Evolutionary conservation across 2,888 invertebrate genomes (phyloP).

Genomic region (Pedicia rivosa): DNA sequence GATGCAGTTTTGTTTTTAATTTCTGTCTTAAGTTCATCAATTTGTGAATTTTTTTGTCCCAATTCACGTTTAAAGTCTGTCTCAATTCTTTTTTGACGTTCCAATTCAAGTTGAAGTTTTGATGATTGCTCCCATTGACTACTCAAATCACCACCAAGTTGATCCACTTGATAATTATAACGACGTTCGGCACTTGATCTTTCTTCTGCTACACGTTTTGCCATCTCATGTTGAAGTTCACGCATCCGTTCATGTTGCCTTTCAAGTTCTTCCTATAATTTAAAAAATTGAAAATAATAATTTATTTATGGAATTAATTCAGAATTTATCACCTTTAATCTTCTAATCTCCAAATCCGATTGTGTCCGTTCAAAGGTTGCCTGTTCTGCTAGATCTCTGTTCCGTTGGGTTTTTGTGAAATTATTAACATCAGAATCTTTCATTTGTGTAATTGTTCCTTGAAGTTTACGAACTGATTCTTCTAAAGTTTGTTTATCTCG

Average conservation of each 20-base stretch:
- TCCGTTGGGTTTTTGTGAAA: slow-evolving; percentile 45
- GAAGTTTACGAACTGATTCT: slow-evolving; percentile 49
- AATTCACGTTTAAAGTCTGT: slow-evolving; percentile 61
- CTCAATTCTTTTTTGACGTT: slow-evolving; percentile 62
- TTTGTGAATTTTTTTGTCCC: slow-evolving; percentile 53
- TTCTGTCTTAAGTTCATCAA: slow-evolving; percentile 68
- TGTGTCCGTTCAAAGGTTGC: slow-evolving; percentile 62
- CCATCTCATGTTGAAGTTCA: slow-evolving; percentile 59
- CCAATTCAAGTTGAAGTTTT: slow-evolving; percentile 59
- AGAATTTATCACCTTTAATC: slow-evolving; percentile 33
- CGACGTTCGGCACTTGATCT: slow-evolving; percentile 54
- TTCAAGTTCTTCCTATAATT: slow-evolving; percentile 52
- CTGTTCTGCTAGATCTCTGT: slow-evolving; percentile 55
- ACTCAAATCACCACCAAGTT: slow-evolving; percentile 59
- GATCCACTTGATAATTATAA: slow-evolving; percentile 60
- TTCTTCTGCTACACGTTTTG: slow-evolving; percentile 52
- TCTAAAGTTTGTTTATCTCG: slow-evolving; percentile 54
- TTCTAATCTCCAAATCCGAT: slow-evolving; percentile 56
- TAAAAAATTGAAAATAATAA: neutral
- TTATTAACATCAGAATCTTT: slow-evolving; percentile 46
- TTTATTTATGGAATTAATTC: no score
- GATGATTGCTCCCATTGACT: slow-evolving; percentile 67
- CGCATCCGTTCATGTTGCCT: slow-evolving; percentile 59
- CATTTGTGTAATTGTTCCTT: slow-evolving; percentile 43
- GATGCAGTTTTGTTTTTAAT: slow-evolving; percentile 51